Base-by-base conservation (phyloP, 2,888 invertebrate genomes). In the Trachelus stipa region DNA sequence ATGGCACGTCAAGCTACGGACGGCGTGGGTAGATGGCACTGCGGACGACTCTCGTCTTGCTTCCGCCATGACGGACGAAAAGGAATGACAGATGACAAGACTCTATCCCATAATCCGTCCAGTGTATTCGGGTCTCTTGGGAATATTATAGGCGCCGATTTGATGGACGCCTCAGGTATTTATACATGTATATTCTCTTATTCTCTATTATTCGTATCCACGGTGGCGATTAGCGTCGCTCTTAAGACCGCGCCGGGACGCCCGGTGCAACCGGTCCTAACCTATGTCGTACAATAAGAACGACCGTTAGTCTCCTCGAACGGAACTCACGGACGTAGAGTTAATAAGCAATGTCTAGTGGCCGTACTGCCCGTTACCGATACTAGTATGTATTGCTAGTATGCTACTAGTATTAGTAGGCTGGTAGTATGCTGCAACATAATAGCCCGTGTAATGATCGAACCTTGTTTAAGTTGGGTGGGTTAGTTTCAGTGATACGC, bases 281-380 rank as follows among this genome's bases (percentile, higher is more conserved):
- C 71, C 33, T 71, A 23, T 31, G 34, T 34, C n/a, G 68, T 31
- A 33, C 33, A 78, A 75, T 77, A 75, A 79, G 73, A 56, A 81
- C 80, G 83, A 84, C 87, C 87, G 87, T 87, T 87, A 87, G 83
- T 84, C 71, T 23, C 85, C 84, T 81, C 81, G 81, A 81, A 79
- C 82, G 83, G 85, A 84, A 82, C 85, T 84, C 83, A 82, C 82
- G 83, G 85, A 87, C 87, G 85, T 88, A 86, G 87, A 88, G 88
- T 89, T 90, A 90, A 90, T 90, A 90, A 90, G 89, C 89, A 86
- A 89, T 88, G 87, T 86, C 87, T 85, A 82, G 82, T 76, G 68
- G 73, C 78, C 76, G 83, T 77, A 81, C 80, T 81, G 83, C 83
- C 83, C 78, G 84, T 83, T 84, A 83, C 82, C 76, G 80, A 84